phyloP scores from a whole-genome alignment of 2,113 vertebrate genomes.

The Lophura nycthemera region DNA sequence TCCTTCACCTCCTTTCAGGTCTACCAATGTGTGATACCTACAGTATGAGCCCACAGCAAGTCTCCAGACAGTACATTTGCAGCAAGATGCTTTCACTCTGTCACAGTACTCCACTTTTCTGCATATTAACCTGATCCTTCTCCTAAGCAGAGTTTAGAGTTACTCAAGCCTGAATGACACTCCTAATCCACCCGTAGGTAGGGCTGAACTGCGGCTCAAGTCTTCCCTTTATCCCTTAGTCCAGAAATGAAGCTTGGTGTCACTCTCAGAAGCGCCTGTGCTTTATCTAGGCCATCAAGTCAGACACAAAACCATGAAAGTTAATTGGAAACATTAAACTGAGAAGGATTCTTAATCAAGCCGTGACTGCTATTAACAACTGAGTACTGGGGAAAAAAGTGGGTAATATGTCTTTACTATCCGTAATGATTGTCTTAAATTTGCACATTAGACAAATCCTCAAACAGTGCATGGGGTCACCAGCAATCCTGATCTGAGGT shows the following conservation, averaged over 20 bases:
- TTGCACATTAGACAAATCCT: slow-evolving; percentile 53
- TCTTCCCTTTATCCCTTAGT: slow-evolving; percentile 9
- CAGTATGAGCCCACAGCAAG: background rate
- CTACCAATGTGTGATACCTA: background rate
- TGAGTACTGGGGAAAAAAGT: slow-evolving; percentile 3
- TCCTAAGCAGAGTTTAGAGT: background rate
- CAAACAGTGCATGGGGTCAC: slow-evolving; percentile 37
- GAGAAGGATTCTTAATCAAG: slow-evolving; percentile 52
- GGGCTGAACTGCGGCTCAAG: background rate
- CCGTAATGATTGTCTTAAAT: slow-evolving; percentile 55
- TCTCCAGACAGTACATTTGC: background rate
- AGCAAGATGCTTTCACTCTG: background rate
- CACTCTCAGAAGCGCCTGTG: background rate
- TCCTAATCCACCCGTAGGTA: slow-evolving; percentile 12
- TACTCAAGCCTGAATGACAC: slow-evolving; percentile 11
- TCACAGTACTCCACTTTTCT: background rate
- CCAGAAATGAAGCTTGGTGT: slow-evolving; percentile 25
- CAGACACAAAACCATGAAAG: slow-evolving; percentile 24
- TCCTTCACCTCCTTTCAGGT: background rate
- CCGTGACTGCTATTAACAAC: slow-evolving; percentile 31
- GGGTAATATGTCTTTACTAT: slow-evolving; percentile 40
- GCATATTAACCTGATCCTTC: background rate
- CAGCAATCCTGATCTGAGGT: slow-evolving; percentile 49
- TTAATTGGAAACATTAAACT: slow-evolving; percentile 62
- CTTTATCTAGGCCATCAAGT: slow-evolving; percentile 39